These are phyloP conservation scores for Lota lota DNA, from an alignment of 2,113 vertebrate species.

Conservation along the genomic window DNA sequence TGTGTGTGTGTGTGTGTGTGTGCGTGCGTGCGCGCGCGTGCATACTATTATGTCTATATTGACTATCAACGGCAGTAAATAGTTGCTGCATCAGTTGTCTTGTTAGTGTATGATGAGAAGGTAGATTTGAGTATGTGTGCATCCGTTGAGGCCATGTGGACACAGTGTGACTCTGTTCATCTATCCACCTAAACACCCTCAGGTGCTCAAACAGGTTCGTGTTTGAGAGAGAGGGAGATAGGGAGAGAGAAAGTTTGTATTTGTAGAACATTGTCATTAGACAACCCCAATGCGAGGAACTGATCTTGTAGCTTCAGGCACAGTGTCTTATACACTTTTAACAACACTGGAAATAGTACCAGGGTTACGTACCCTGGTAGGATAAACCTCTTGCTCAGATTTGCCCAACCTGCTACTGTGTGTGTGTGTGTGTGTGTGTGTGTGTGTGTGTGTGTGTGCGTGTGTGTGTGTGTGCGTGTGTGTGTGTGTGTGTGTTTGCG, in stretches of 20 bases:
- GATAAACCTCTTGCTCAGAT: too few relatives aligned
- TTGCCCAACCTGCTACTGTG: too few relatives aligned
- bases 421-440: constrained; percentile 6
- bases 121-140: not conserved
- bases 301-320: constrained; percentile 37
- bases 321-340: not conserved
- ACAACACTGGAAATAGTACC: too few relatives aligned
- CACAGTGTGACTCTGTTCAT: constrained; percentile 63
- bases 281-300: constrained; percentile 49
- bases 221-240: not conserved
- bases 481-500: constrained; percentile 4
- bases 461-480: not conserved
- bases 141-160: constrained; percentile 47
- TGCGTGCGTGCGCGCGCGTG: constrained; percentile 21
- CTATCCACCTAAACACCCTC: constrained; percentile 68
- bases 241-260: too few relatives aligned
- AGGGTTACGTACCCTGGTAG: too few relatives aligned
- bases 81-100: too few relatives aligned
- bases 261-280: too few relatives aligned
- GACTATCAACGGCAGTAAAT: too few relatives aligned
- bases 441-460: constrained; percentile 8
- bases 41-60: not conserved
- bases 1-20: constrained; percentile 11
- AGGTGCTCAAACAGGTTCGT: constrained; percentile 60
- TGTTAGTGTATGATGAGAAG: not conserved